Evolutionary conservation across 2,888 invertebrate species (phyloP).

Genomic region (Hypomecis atomaria): DNA sequence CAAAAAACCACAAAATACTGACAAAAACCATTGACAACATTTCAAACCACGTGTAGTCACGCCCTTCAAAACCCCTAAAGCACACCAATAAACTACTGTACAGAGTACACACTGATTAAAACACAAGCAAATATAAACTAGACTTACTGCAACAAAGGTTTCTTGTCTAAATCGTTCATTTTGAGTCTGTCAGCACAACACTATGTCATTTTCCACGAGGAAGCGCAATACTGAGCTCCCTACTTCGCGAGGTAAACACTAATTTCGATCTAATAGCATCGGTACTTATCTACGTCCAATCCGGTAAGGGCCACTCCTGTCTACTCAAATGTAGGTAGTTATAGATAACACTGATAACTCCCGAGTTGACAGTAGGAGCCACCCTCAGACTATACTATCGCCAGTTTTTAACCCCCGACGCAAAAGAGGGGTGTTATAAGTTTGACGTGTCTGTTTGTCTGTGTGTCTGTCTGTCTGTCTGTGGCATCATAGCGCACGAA

Average conservation of each 20-base stretch:
- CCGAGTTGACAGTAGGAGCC: constrained; percentile 10
- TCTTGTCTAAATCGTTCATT: constrained; percentile 64
- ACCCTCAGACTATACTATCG: neutral
- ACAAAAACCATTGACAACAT: too few relatives aligned
- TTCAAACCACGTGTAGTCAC: neutral
- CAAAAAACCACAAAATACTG: too few relatives aligned
- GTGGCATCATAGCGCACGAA: too few relatives aligned
- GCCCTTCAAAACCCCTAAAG: neutral
- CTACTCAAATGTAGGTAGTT: constrained; percentile 37
- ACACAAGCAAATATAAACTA: neutral
- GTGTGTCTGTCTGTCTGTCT: too few relatives aligned
- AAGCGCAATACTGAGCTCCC: constrained; percentile 5
- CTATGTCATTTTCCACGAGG: constrained; percentile 31
- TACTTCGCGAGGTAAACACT: constrained; percentile 44
- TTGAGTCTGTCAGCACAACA: constrained; percentile 27
- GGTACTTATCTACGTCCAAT: constrained; percentile 32
- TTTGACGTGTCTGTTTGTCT: too few relatives aligned
- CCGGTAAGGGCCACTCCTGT: constrained; percentile 24
- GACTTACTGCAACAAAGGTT: constrained; percentile 71
- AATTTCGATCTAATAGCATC: constrained; percentile 57
- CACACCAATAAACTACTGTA: neutral
- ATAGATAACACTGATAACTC: constrained; percentile 38
- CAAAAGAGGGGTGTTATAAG: too few relatives aligned
- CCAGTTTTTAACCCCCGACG: neutral
- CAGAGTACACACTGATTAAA: neutral